Evolutionary conservation across 2,797 vertebrate species (phyloP).

Genomic region (Clarias pachynema): DNA sequence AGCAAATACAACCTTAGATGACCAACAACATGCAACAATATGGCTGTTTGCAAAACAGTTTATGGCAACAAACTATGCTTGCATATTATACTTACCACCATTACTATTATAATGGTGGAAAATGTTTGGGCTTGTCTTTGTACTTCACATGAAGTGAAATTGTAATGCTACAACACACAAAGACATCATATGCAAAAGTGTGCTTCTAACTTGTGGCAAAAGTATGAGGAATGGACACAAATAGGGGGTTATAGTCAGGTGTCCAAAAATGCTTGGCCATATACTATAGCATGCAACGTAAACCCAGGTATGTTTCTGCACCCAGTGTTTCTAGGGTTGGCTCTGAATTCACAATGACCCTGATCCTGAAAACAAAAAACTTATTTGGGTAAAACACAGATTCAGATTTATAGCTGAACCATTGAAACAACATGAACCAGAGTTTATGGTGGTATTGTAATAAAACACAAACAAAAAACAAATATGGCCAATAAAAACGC

Average conservation of each 20-base stretch:
- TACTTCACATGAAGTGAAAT: not conserved
- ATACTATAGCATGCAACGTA: not conserved
- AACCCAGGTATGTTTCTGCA: not conserved
- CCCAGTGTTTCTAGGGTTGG: not conserved
- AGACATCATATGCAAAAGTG: not conserved
- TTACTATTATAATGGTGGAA: not conserved
- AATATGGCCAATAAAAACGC: too few species aligned
- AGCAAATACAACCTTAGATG: too few species aligned
- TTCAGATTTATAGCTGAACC: not conserved
- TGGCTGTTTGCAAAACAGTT: too few species aligned
- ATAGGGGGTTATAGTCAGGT: not conserved
- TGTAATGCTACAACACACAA: not conserved
- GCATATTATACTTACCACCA: too few species aligned
- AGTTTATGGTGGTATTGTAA: too few species aligned
- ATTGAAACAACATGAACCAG: not conserved
- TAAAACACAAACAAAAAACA: too few species aligned
- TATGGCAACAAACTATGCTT: too few species aligned
- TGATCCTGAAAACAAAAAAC: not conserved
- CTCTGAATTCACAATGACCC: not conserved
- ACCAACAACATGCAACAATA: too few species aligned
- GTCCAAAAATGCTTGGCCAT: not conserved
- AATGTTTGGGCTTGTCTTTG: too few species aligned
- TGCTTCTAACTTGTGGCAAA: not conserved
- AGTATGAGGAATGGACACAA: not conserved
- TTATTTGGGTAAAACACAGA: not conserved